Conservation (phyloP, 2,113 vertebrate genomes). For the Mesoclemmys tuberculata region DNA sequence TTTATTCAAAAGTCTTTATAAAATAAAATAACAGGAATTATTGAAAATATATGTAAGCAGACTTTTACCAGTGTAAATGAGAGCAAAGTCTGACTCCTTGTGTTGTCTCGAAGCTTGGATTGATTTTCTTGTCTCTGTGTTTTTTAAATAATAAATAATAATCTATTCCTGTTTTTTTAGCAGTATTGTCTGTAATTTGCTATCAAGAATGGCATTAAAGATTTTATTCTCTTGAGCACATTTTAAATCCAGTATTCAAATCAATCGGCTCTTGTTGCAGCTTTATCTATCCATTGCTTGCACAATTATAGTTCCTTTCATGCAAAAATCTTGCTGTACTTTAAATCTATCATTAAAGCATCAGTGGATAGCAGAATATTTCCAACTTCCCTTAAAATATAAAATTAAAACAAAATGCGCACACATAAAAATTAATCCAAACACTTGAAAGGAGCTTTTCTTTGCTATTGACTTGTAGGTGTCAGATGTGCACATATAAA, state of each 20-base stretch:
- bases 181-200: background rate
- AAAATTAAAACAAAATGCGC: background rate
- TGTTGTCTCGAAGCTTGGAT: background rate
- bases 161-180: background rate
- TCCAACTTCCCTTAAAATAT: constrained; percentile 20
- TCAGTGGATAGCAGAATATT: background rate
- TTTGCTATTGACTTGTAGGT: background rate
- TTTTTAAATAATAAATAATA: background rate
- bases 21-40: background rate
- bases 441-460: background rate
- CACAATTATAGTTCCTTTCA: background rate
- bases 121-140: background rate
- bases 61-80: background rate
- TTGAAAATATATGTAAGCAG: background rate
- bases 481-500: background rate
- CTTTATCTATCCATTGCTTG: background rate
- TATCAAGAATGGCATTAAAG: background rate
- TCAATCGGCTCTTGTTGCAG: background rate
- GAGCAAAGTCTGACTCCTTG: background rate
- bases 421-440: background rate
- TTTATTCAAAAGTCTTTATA: background rate
- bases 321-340: background rate
- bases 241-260: background rate
- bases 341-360: constrained; percentile 1
- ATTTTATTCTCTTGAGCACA: rapidly evolving